Base-by-base conservation (phyloP, 2,888 invertebrate genomes). In the Drosophila peninsularis region DNA sequence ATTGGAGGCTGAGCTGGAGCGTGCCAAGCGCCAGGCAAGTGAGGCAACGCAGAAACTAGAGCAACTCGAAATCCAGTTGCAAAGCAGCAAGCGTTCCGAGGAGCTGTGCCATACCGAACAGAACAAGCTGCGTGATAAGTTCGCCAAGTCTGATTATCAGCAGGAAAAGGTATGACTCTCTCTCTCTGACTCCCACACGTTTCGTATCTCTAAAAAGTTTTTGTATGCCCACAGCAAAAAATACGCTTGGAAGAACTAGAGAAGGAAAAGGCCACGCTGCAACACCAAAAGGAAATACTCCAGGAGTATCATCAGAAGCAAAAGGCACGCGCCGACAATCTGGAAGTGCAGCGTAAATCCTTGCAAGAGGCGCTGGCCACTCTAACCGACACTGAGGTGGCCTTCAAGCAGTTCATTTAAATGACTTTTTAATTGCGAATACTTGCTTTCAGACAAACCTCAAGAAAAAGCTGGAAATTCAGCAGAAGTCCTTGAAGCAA, bases 401-500 rank as follows among this genome's bases (percentile, higher is more conserved):
- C 17, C 1, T 34, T 7, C 0, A 14, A 2, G 4, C 19, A 34
- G 0, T 6, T 11, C 5, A 10, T 13, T 5, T 17, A 7, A 4
- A 30, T 13, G 2, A 24, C 9, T 11, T 14, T 56, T 9, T 32
- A n/a, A 42, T 24, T 24, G 1, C 7, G 36, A 3, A 13, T 24
- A 1, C 30, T 6, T 14, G 7, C 17, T 71, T 44, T 0, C 42
- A 94, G 94, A 92, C 93, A 24, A 89, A 90, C 1, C 88, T 94
- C 1, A 94, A 94, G 73, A 92, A 91, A 45, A 94, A 95, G 57
- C 90, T 94, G 0, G 94, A 95, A 68, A 92, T 94, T 1, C 95
- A 95, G 75, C 95, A 95, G 88, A 91, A 93, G 13, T 95, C 96
- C 68, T 92, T 97, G 17, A 95, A 96, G 80, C 93, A 94, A 39